phyloP scores from a whole-genome alignment of 92 coral and sea anemone genomes.

The Nematostella vectensis region DNA sequence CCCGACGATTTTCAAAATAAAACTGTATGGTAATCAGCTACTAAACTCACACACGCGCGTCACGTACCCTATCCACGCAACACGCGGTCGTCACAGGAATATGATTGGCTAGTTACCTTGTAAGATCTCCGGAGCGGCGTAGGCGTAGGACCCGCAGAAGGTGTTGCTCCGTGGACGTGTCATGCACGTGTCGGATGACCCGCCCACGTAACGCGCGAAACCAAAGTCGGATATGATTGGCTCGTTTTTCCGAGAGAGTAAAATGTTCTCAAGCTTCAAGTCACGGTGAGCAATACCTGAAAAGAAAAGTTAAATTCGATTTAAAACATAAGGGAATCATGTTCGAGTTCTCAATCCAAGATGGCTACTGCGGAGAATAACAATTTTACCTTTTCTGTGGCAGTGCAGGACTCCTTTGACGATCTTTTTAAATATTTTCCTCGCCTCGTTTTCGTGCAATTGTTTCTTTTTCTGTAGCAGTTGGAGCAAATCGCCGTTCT shows the following conservation, averaged over 20 bases:
- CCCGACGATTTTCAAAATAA: no score
- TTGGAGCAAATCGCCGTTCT: slow-evolving; percentile 57
- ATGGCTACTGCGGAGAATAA: background rate
- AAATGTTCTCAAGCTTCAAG: slow-evolving; percentile 77
- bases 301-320: background rate
- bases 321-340: no score
- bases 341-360: background rate
- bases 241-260: slow-evolving; percentile 41
- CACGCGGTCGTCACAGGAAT: no score
- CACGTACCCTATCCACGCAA: no score
- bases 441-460: slow-evolving; percentile 55
- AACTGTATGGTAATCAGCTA: no score
- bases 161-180: slow-evolving; percentile 59
- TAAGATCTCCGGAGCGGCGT: slow-evolving; percentile 87
- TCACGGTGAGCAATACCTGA: slow-evolving; percentile 80
- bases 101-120: no score
- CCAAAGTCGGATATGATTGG: slow-evolving; percentile 86
- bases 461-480: slow-evolving; percentile 38
- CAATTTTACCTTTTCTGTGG: slow-evolving; percentile 51
- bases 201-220: slow-evolving; percentile 71
- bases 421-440: slow-evolving; percentile 42
- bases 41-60: no score
- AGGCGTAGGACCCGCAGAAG: slow-evolving; percentile 81
- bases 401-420: slow-evolving; percentile 60
- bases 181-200: slow-evolving; percentile 11